A percentile compares a stretch with the other conserved stretches of the same genome.
Evolutionary conservation across 2,888 invertebrate genomes (phyloP).

Genomic region (Drosophila robusta): DNA sequence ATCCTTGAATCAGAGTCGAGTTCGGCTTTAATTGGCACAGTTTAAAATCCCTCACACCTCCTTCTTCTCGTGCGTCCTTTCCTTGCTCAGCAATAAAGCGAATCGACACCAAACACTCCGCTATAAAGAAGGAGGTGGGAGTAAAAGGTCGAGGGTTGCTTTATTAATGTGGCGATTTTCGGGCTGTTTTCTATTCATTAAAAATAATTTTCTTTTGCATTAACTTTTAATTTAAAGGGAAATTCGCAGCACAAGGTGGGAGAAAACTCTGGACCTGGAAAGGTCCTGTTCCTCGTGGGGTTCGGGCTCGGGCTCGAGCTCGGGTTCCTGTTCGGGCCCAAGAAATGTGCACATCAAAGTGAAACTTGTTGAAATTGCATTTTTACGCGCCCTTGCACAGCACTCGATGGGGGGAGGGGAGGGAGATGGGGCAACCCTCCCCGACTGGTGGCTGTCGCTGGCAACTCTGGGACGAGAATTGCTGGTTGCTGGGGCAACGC

Average conservation of each 20-base stretch:
- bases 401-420: slow-evolving; percentile 23
- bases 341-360: slow-evolving; percentile 79
- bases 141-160: slow-evolving; percentile 19
- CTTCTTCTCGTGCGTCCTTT: neutral
- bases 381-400: slow-evolving; percentile 81
- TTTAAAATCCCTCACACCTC: slow-evolving; percentile 38
- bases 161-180: slow-evolving; percentile 71
- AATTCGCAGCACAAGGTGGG: slow-evolving; percentile 33
- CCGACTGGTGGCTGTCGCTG: slow-evolving; percentile 17
- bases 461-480: slow-evolving; percentile 59
- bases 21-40: slow-evolving; percentile 65
- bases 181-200: slow-evolving; percentile 78
- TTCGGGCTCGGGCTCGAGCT: slow-evolving; percentile 4
- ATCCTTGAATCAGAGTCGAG: slow-evolving; percentile 29
- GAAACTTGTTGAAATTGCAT: slow-evolving; percentile 81
- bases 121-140: neutral
- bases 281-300: slow-evolving; percentile 11
- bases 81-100: slow-evolving; percentile 31
- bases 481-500: slow-evolving; percentile 63
- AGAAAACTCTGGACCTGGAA: slow-evolving; percentile 15
- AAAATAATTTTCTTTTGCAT: slow-evolving; percentile 79
- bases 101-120: slow-evolving; percentile 34
- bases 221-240: slow-evolving; percentile 77
- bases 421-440: slow-evolving; percentile 5
- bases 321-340: slow-evolving; percentile 28